Evolutionary conservation across 2,797 vertebrate genomes (phyloP), one percentile per base, ranked within the genome.

Genomic region (Buphagus erythrorhynchus): DNA sequence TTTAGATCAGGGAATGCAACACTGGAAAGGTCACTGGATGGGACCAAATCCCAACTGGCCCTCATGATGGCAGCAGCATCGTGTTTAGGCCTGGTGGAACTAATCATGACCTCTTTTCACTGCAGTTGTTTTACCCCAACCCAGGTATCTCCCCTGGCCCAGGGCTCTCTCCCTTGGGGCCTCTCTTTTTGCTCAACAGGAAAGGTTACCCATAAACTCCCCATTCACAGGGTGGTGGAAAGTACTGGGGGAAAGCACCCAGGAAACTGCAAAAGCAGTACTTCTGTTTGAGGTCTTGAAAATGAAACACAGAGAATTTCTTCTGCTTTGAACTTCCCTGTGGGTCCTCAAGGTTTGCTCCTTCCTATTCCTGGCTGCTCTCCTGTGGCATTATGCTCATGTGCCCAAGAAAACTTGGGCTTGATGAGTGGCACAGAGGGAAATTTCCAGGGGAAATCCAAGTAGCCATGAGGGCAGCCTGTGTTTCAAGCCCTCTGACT

Each of bases 371-470:
- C 12, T 1, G 2, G 21, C 19, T 19, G 66, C 4, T 90, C 14
- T 79, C 12, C 26, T 68, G n/a, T 55, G 86, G 86, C 24, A 28
- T 42, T 86, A 18, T 59, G 40, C 36, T 83, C 3, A 0, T 2
- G 4, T 69, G n/a, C 38, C 61, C 33, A 48, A 55, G 28, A 9
- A 71, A 71, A 74, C 17, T 77, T 58, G 36, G 59, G 10, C 16
- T 83, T 55, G 21, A 25, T 46, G 20, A 49, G 12, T 40, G 42
- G 48, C n/a, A 58, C 21, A 65, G 61, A 61, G 43, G 38, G 75
- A 94, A 79, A 11, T 78, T 94, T 91, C 43, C 75, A 38, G 92
- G 95, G 96, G 43, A 97, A 96, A 86, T 92, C 84, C 91, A 77
- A 72, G 31, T 35, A 68, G 58, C 57, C 1, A 3, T 69, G 49